Conservation (phyloP, 2,797 vertebrate genomes). For the Paratrypauchen microcephalus region DNA sequence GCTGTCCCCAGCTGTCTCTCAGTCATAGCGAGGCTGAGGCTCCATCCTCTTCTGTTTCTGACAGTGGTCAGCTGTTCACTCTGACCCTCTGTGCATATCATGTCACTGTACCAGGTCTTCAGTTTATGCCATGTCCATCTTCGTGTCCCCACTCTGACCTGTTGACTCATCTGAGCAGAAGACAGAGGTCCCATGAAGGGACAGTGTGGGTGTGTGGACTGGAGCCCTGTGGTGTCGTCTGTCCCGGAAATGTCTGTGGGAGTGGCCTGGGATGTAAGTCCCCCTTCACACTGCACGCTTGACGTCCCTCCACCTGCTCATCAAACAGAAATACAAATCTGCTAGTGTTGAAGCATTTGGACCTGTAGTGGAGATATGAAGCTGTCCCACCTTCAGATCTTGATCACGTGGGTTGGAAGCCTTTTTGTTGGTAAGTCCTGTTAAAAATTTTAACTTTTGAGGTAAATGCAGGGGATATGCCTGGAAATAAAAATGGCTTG, state of each 20-base stretch:
- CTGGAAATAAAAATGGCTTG: not conserved
- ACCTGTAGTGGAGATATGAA: conserved; percentile 49
- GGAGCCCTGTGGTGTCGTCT: not conserved
- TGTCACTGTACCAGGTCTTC: not conserved
- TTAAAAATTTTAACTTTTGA: not conserved
- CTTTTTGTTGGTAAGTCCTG: conserved; percentile 53
- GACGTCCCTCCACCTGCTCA: not conserved
- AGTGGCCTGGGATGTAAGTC: conserved; percentile 5
- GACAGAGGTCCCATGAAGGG: not conserved
- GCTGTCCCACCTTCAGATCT: conserved; percentile 28
- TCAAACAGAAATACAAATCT: not conserved
- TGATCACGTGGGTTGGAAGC: conserved; percentile 39
- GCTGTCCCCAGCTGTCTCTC: not conserved
- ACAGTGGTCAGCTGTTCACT: not conserved
- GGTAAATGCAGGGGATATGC: not conserved
- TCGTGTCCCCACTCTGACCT: not conserved
- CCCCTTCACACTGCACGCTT: not conserved
- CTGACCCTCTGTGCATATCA: not conserved
- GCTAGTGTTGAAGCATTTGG: not conserved
- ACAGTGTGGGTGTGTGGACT: not conserved
- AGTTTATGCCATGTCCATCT: not conserved
- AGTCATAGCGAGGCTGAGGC: not conserved
- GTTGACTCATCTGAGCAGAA: not conserved
- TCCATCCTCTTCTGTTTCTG: not conserved
- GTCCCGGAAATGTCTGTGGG: not conserved